Evolutionary conservation across 2,113 vertebrate species (phyloP), one percentile per base, ranked within the genome.

Genomic region (Speoplatyrhinus poulsoni): DNA sequence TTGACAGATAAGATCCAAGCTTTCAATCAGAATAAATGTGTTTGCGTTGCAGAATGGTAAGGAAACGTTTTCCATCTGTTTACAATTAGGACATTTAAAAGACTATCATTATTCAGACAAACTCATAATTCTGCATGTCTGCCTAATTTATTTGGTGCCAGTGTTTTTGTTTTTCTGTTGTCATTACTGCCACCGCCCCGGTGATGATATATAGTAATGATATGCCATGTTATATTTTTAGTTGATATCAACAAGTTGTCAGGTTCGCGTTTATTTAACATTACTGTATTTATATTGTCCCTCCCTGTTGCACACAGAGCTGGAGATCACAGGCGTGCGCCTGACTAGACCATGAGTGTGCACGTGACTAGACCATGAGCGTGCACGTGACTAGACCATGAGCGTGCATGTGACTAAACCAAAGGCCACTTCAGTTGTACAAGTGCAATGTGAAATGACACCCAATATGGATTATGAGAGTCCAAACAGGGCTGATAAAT

Each of bases 341-440:
- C 72, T 86, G 55, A 61, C 82, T 41, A 41, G 6, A 41, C 36
- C 36, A 41, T 41, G 36, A 41, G 36, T 3, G 36, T 41, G 3
- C 36, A 41, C 5, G 36, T 41, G 36, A 41, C 36, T 41, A 41
- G 7, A 41, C 36, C 36, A 41, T 41, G 36, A 41, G 36, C 5
- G 36, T 41, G 36, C 36, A 41, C 36, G 36, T 41, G 36, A 87
- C 79, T 88, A 93, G 89, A 92, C 93, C 92, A 94, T 41, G 36
- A 41, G 36, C 36, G 36, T 41, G 36, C 36, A 41, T 8, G 36
- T 41, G 36, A 87, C 79, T 88, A 93, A 89, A 92, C 93, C 93
- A 94, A 94, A 94, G 92, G 92, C 90, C 91, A 87, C 86, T 86
- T 88, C 87, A 90, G 89, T 85, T 85, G 83, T 90, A 88, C 65